A percentile compares a stretch with the other conserved stretches of the same genome.
phyloP scores from a whole-genome alignment of 2,797 vertebrate species.

The Pachyuromys duprasi region DNA sequence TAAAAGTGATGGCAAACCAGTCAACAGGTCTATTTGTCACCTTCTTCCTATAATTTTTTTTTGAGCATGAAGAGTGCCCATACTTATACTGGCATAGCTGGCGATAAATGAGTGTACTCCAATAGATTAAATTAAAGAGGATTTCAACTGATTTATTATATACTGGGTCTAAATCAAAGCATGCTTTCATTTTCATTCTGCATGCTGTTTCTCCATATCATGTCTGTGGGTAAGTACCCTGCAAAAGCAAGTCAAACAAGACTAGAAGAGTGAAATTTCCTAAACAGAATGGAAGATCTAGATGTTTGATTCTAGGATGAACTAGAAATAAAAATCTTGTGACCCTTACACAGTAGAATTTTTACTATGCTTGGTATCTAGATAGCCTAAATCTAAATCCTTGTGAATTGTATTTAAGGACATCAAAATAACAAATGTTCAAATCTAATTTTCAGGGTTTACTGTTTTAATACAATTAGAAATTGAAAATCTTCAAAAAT shows the following conservation, averaged over 20 bases:
- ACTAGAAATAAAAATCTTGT: conserved; percentile 16
- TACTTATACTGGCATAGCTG: not conserved
- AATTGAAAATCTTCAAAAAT: not conserved
- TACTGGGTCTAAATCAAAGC: not conserved
- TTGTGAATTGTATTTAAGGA: not conserved
- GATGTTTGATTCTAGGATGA: not conserved
- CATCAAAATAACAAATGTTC: not conserved
- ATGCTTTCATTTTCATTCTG: not conserved
- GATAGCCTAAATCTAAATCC: not conserved
- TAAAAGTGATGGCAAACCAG: not conserved
- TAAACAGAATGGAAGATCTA: not conserved
- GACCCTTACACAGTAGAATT: not conserved
- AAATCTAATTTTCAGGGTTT: not conserved
- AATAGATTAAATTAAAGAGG: not conserved
- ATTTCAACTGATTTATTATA: not conserved
- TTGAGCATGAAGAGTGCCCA: not conserved
- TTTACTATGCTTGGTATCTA: not conserved
- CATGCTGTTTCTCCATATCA: not conserved
- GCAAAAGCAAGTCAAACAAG: not conserved
- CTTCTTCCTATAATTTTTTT: not conserved
- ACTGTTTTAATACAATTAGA: conserved; percentile 13
- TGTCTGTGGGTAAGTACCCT: too few relatives aligned
- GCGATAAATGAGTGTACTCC: not conserved
- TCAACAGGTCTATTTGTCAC: not conserved
- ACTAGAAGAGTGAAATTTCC: not conserved